Percentiles rank a stretch among this genome's conserved stretches.
phyloP scores from a whole-genome alignment of 2,888 invertebrate species.

The Meghimatium bilineatum region DNA sequence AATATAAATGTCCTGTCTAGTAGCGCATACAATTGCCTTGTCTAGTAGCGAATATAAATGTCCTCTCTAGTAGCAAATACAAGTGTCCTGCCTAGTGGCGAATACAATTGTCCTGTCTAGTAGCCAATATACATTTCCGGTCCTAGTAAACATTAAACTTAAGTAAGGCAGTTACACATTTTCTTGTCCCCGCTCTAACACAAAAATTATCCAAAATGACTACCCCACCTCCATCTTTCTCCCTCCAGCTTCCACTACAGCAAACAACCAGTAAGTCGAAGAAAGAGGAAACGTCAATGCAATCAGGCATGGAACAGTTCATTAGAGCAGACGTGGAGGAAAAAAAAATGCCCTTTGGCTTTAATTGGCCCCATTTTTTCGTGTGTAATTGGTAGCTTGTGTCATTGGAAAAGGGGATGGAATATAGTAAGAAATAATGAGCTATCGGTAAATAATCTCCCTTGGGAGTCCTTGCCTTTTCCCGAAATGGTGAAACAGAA shows the following conservation, averaged over 20 bases:
- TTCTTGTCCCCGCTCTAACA: neutral
- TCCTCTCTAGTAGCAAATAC: neutral
- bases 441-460: constrained; percentile 28
- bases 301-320: constrained; percentile 36
- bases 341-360: constrained; percentile 32
- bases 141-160: no score
- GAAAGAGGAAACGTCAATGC: constrained; percentile 23
- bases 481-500: neutral
- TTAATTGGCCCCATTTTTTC: constrained; percentile 44
- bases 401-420: neutral
- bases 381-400: constrained; percentile 40
- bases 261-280: constrained; percentile 19
- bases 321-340: constrained; percentile 9
- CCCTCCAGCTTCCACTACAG: neutral
- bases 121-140: no score
- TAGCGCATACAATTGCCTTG: no score
- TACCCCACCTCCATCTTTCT: no score
- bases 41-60: no score
- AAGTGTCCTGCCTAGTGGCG: no score
- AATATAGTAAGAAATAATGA: constrained; percentile 30
- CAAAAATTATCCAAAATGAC: neutral
- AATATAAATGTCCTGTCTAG: no score
- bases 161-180: no score
- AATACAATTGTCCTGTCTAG: no score
- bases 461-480: constrained; percentile 21